phyloP scores from a whole-genome alignment of 1,140 invertebrate genomes.

The Macrostomum lignano region DNA sequence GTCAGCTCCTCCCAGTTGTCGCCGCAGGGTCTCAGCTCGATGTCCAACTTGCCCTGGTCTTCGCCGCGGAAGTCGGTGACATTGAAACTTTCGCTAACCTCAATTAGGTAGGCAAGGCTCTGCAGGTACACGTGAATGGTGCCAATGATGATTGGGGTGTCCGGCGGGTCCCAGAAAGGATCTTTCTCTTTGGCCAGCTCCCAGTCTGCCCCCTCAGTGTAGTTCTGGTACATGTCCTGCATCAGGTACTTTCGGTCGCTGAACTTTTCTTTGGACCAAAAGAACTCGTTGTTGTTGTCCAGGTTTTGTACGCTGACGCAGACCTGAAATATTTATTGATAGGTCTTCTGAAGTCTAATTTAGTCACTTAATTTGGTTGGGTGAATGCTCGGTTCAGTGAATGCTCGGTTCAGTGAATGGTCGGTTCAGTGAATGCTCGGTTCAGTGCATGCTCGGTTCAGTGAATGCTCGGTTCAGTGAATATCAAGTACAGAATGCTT shows the following conservation, averaged over 20 bases:
- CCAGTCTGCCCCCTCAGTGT: conserved; percentile 30
- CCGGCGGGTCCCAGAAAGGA: conserved; percentile 35
- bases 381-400: no score
- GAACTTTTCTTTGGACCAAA: conserved; percentile 35
- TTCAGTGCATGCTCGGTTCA: no score
- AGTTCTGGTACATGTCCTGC: conserved; percentile 38
- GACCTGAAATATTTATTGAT: conserved; percentile 13
- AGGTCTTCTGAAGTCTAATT: background rate
- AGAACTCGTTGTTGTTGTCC: conserved; percentile 31
- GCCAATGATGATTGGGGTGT: conserved; percentile 32
- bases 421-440: no score
- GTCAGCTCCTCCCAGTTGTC: no score
- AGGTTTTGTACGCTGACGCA: conserved; percentile 34
- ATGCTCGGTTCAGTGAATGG: no score
- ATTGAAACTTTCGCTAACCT: conserved; percentile 32
- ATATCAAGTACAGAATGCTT: no score
- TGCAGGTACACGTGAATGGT: conserved; percentile 31
- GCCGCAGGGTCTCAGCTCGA: no score
- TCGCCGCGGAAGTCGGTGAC: no score
- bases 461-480: no score
- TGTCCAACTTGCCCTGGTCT: no score
- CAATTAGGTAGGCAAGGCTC: no score
- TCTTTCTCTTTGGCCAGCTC: conserved; percentile 30
- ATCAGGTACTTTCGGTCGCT: conserved; percentile 35
- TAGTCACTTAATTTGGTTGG: no score